Percentiles rank a stretch among this genome's conserved stretches.
Evolutionary conservation across 2,113 vertebrate species (phyloP).

Genomic region (Scomber colias): DNA sequence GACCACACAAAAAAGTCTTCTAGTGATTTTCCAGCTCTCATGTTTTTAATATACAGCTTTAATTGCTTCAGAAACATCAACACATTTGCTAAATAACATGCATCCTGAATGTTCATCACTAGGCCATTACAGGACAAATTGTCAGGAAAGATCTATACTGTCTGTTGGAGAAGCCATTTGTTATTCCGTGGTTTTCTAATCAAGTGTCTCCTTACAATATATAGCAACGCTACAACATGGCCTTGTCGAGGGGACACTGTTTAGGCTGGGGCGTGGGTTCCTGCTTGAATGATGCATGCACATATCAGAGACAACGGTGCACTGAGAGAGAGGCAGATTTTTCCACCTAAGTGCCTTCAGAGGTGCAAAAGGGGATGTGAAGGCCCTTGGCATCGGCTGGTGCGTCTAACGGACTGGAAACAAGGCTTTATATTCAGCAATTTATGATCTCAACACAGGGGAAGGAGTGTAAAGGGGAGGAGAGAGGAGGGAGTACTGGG

Average conservation of each 20-base stretch:
- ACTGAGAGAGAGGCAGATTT: slow-evolving; percentile 60
- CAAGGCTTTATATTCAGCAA: slow-evolving; percentile 83
- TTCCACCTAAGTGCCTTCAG: slow-evolving; percentile 76
- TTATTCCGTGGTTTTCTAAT: slow-evolving; percentile 69
- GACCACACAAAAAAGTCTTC: too few relatives aligned
- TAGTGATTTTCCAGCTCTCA: too few relatives aligned
- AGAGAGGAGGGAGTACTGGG: slow-evolving; percentile 48
- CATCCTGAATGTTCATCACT: background rate
- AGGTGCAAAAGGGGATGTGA: slow-evolving; percentile 74
- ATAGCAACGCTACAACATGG: slow-evolving; percentile 54
- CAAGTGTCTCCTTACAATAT: slow-evolving; percentile 63
- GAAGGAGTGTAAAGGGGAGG: slow-evolving; percentile 58
- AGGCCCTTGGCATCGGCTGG: slow-evolving; percentile 76
- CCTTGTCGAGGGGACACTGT: slow-evolving; percentile 63
- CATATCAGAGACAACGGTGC: slow-evolving; percentile 65
- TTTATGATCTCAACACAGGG: slow-evolving; percentile 77
- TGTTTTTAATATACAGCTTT: too few relatives aligned
- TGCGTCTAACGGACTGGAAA: slow-evolving; percentile 83
- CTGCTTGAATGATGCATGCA: slow-evolving; percentile 75
- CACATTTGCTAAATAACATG: background rate
- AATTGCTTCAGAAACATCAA: background rate
- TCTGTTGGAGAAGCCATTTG: slow-evolving; percentile 59
- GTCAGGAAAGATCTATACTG: slow-evolving; percentile 70
- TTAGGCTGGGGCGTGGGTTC: slow-evolving; percentile 33
- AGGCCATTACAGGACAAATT: slow-evolving; percentile 59